Base-by-base conservation (phyloP, 2,113 vertebrate species). In the Leptobrachium leishanense region DNA sequence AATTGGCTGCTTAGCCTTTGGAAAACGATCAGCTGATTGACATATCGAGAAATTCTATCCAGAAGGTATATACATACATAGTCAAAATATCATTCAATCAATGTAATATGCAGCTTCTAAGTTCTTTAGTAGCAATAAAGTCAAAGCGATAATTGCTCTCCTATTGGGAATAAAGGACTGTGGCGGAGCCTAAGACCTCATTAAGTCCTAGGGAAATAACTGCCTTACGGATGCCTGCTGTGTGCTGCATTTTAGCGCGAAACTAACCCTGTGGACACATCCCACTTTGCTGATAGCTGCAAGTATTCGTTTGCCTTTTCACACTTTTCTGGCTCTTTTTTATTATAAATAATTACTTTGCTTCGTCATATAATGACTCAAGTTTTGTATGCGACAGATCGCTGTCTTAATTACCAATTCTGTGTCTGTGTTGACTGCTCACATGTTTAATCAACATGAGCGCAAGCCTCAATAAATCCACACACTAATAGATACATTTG, bases 1-100 rank as follows among this genome's bases (percentile, higher is more conserved):
- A 75, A 83, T 82, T 73, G 77, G 82, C 46, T 78, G 6, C 75
- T 85, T 84, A 84, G 78, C 64, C 81, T 84, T 85, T 76, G 75
- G 84, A 43, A 85, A 86, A 80, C 74, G 62, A 0, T 79, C 81
- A 62, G 4, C 31, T 82, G 75, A 79, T 69, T 13, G 40, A 55
- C 68, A 40, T 3, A 72, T 72, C 39, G 82, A 12, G 74, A 3
- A 67, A 54, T 81, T 71, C 43, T 54, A 62, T 44, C 46, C 57
- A 50, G 59, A 77, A 79, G 64, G 10, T 79, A 74, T n/a, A 41
- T 83, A 41, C 72, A 79, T 63, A 69, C 69, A 65, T 79, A 76
- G 81, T 74, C 70, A 65, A 79, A 67, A 78, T 15, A 74, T 81
- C 80, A 75, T 50, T 82, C 73, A 82, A 73, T 82, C 80, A 84